Evolutionary conservation across 1,140 invertebrate species (phyloP).

Genomic region (Lordiphosa stackelbergi): DNA sequence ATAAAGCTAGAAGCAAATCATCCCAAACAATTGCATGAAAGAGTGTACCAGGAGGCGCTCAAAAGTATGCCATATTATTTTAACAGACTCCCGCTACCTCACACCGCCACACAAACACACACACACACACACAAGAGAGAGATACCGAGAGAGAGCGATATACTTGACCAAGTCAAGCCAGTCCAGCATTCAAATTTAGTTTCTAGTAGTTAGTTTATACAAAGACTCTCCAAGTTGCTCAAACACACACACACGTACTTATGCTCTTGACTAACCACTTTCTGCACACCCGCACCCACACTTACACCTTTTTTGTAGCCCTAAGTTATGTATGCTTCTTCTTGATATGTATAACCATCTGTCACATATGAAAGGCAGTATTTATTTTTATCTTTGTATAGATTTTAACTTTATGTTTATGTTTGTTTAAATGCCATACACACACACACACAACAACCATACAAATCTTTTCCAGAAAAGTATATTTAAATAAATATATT

Average conservation of each 20-base stretch:
- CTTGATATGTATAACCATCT: conserved; percentile 16
- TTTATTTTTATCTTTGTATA: conserved; percentile 62
- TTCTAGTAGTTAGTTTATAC: conserved; percentile 34
- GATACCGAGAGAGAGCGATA: conserved; percentile 2
- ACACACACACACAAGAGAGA: conserved; percentile 12
- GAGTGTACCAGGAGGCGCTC: conserved; percentile 48
- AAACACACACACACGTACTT: conserved; percentile 61
- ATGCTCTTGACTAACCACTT: conserved; percentile 39
- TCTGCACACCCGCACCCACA: background rate
- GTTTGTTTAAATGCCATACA: conserved; percentile 67
- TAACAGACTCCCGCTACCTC: conserved; percentile 54
- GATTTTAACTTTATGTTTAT: conserved; percentile 34
- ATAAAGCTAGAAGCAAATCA: conserved; percentile 62
- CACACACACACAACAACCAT: background rate
- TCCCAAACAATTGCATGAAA: conserved; percentile 17
- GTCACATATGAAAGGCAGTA: conserved; percentile 22
- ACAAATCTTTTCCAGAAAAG: conserved; percentile 9
- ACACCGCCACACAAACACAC: conserved; percentile 29
- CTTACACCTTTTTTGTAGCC: conserved; percentile 27
- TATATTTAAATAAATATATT: conserved; percentile 32
- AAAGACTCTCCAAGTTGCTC: conserved; percentile 67
- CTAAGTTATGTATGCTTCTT: conserved; percentile 16
- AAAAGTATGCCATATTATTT: conserved; percentile 71
- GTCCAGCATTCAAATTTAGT: conserved; percentile 54
- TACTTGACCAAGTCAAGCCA: conserved; percentile 68